Conservation (phyloP, 2,888 invertebrate genomes). For the Bursaphelenchus okinawaensis region DNA sequence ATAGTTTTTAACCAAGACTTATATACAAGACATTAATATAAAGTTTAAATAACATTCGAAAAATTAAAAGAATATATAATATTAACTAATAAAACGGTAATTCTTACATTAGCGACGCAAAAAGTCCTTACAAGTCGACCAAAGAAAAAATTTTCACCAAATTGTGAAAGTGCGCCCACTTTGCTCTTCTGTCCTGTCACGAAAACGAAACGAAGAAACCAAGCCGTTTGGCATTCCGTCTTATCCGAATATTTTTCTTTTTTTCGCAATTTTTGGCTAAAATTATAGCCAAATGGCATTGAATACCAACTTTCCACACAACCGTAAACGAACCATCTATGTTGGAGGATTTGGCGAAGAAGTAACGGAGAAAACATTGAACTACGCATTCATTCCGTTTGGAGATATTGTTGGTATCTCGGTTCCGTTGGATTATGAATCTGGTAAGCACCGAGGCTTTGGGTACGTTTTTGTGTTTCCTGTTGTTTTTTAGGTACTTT, state of each 20-base stretch:
- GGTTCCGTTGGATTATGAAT: slow-evolving; percentile 92
- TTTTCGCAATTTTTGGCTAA: background rate
- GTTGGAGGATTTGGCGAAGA: slow-evolving; percentile 69
- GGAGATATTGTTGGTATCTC: slow-evolving; percentile 97
- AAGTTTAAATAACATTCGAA: background rate
- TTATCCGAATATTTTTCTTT: background rate
- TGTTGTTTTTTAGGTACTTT: background rate
- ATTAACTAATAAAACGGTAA: too few relatives aligned
- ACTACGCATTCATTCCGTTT: slow-evolving; percentile 95
- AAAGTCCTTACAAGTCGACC: too few relatives aligned
- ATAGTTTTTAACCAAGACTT: background rate
- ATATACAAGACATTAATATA: background rate
- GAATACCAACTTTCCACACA: slow-evolving; percentile 55
- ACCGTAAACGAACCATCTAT: slow-evolving; percentile 56
- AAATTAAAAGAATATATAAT: background rate
- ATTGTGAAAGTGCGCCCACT: background rate
- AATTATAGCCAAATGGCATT: background rate
- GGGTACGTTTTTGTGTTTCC: slow-evolving; percentile 32
- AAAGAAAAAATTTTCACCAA: too few relatives aligned
- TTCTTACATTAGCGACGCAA: too few relatives aligned
- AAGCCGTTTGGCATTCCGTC: background rate
- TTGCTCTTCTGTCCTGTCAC: background rate
- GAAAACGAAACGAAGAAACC: background rate
- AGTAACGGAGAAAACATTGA: slow-evolving; percentile 82
- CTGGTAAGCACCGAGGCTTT: slow-evolving; percentile 59